Evolutionary conservation across 2,888 invertebrate genomes (phyloP).

Genomic region (Flabesymbios commensalis): DNA sequence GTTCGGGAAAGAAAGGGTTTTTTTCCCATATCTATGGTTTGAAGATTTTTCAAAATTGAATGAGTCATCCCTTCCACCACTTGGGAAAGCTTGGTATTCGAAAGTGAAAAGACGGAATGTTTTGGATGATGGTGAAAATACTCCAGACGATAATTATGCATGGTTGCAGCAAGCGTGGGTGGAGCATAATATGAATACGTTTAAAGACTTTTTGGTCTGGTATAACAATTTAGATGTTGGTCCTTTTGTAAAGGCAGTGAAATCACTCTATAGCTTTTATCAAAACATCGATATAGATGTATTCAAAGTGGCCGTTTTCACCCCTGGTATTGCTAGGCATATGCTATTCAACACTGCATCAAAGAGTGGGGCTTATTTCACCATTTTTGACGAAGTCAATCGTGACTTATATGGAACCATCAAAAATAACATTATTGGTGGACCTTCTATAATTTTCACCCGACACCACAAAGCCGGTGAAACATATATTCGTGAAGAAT

Average conservation of each 20-base stretch:
- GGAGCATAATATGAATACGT: not conserved
- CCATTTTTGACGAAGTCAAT: too few species aligned
- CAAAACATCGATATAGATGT: not conserved
- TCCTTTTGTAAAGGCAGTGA: not conserved
- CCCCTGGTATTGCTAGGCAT: slow-evolving; percentile 21
- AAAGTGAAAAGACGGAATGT: not conserved
- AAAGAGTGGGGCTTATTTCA: too few species aligned
- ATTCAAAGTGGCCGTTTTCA: not conserved
- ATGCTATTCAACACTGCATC: slow-evolving; percentile 25
- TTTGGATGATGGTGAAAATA: not conserved
- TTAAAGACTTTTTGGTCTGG: not conserved
- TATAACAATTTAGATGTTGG: not conserved
- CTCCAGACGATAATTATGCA: not conserved
- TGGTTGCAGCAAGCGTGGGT: not conserved
- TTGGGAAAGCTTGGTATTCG: not conserved
- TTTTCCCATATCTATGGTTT: not conserved
- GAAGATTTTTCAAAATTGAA: not conserved
- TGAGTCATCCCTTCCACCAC: not conserved
- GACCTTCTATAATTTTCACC: not conserved
- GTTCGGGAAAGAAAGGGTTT: not conserved
- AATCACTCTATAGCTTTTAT: not conserved
- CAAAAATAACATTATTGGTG: not conserved
- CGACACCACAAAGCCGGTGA: not conserved
- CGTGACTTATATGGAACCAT: too few species aligned
- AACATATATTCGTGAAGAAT: not conserved